Conservation (phyloP, 2,797 vertebrate genomes). For the Poecile montanus region DNA sequence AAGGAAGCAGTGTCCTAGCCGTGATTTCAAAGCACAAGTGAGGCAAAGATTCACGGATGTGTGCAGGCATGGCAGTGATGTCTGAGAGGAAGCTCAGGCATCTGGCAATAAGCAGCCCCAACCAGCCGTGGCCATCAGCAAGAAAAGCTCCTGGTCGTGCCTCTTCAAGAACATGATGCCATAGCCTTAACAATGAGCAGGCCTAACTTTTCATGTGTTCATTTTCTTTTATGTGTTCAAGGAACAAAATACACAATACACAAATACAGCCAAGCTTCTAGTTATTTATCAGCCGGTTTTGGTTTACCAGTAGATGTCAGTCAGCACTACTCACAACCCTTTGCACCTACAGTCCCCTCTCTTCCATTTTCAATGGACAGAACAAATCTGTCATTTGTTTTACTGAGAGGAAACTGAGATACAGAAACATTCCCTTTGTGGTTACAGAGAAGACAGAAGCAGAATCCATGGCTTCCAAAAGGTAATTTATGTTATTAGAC, state of each 20-base stretch:
- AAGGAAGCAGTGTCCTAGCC: background rate
- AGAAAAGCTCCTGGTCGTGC: background rate
- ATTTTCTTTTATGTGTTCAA: too few species aligned
- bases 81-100: background rate
- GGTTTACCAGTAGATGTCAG: slow-evolving; percentile 7
- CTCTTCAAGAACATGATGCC: background rate
- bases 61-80: accelerated
- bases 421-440: background rate
- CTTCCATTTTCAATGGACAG: background rate
- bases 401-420: background rate
- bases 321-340: background rate
- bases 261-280: background rate
- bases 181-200: background rate
- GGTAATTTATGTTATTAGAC: background rate
- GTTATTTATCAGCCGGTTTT: background rate
- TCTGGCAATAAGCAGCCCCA: background rate
- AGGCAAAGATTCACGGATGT: background rate
- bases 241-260: too few species aligned
- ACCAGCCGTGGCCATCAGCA: accelerated
- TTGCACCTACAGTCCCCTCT: background rate
- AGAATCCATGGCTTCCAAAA: background rate
- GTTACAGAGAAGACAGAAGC: background rate
- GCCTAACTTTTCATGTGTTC: background rate
- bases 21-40: background rate
- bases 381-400: background rate